These are phyloP conservation scores for Bombus confusus DNA, from an alignment of 1,140 invertebrate species.

Conservation along the genomic window DNA sequence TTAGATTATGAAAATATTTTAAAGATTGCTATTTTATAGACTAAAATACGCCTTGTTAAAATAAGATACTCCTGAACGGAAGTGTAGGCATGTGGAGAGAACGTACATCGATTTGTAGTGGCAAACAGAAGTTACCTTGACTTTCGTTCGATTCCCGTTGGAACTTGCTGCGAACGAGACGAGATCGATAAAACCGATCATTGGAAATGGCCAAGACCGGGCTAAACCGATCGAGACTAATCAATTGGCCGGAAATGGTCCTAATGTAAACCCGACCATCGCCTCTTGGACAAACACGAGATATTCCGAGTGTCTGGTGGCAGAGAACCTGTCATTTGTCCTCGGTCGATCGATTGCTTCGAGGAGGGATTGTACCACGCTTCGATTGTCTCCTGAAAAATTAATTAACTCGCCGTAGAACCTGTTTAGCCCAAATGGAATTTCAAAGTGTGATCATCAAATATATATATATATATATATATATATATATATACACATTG, in stretches of 20 bases:
- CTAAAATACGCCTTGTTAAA: background rate
- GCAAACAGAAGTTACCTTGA: background rate
- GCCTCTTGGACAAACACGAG: constrained; percentile 51
- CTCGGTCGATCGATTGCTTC: constrained; percentile 41
- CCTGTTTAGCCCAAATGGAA: background rate
- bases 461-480: background rate
- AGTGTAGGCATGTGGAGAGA: rapidly evolving
- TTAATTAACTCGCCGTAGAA: background rate
- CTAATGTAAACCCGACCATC: constrained; percentile 62
- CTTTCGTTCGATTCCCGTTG: background rate
- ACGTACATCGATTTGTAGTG: background rate
- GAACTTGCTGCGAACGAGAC: background rate
- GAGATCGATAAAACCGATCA: constrained; percentile 49
- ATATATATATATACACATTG: no score
- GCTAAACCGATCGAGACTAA: constrained; percentile 60
- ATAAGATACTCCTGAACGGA: background rate
- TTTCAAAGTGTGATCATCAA: background rate
- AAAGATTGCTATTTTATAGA: no score
- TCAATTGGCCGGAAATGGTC: constrained; percentile 64
- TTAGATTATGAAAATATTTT: no score
- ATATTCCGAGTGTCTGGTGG: constrained; percentile 40
- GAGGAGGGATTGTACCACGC: background rate
- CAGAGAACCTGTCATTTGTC: constrained; percentile 53
- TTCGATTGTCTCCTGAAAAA: background rate
- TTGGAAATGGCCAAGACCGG: constrained; percentile 6